phyloP scores from a whole-genome alignment of 2,113 vertebrate genomes.

The Mustelus asterias region DNA sequence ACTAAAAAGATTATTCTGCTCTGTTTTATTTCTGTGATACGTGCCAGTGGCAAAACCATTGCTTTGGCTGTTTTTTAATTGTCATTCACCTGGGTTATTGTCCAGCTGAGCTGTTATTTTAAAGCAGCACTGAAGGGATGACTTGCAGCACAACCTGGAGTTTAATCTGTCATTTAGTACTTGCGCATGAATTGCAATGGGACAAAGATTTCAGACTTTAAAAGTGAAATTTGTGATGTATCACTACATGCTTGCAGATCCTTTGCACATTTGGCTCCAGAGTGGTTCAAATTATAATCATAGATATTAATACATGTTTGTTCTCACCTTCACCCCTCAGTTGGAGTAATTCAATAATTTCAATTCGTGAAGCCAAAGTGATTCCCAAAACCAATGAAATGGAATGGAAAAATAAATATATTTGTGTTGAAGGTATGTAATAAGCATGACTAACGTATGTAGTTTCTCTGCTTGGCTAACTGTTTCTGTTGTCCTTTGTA shows the following conservation, averaged over 20 bases:
- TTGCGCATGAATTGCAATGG: neutral
- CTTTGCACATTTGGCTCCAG: neutral
- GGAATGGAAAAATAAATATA: slow-evolving; percentile 88
- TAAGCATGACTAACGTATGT: neutral
- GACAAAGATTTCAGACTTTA: neutral
- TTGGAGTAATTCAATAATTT: slow-evolving; percentile 81
- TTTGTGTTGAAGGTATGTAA: slow-evolving; percentile 87
- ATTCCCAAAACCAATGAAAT: slow-evolving; percentile 63
- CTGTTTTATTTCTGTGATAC: neutral
- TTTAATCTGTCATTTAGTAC: neutral
- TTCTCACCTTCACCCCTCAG: slow-evolving; percentile 54
- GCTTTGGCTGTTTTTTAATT: neutral
- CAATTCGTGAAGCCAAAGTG: slow-evolving; percentile 78
- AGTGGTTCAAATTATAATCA: neutral
- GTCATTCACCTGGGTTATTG: neutral
- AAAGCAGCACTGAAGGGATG: neutral
- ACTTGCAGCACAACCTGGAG: neutral
- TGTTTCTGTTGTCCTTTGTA: neutral
- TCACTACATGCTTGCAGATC: neutral
- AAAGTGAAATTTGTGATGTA: neutral
- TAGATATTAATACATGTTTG: neutral
- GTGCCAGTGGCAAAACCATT: neutral
- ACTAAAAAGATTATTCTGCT: neutral
- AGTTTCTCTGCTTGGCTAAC: neutral
- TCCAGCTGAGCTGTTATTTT: neutral